phyloP scores from a whole-genome alignment of 1,140 invertebrate species.

The Drosophila azteca region DNA sequence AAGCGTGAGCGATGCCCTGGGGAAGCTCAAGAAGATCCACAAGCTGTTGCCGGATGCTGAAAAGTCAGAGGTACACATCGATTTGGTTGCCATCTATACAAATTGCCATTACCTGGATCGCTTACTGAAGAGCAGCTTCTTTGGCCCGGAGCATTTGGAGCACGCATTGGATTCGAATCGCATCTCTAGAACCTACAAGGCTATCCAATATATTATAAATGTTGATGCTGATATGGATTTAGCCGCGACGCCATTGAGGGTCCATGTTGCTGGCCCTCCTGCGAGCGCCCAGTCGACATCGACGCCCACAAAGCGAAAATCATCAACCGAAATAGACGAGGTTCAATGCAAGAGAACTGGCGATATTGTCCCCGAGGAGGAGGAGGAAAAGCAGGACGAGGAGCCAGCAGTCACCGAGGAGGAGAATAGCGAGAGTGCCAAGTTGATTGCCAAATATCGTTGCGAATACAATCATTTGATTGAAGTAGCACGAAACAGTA shows the following conservation, averaged over 20 bases:
- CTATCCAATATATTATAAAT: too few species aligned
- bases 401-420: constrained; percentile 20
- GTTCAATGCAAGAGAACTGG: constrained; percentile 64
- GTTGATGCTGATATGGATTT: too few species aligned
- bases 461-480: constrained; percentile 40
- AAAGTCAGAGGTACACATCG: constrained; percentile 84
- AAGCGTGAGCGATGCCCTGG: constrained; percentile 89
- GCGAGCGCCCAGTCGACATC: constrained; percentile 22
- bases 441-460: constrained; percentile 48
- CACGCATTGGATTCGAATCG: constrained; percentile 3
- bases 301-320: constrained; percentile 67
- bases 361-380: constrained; percentile 30
- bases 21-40: constrained; percentile 90
- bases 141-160: constrained; percentile 87
- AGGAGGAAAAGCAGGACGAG: too few species aligned
- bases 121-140: constrained; percentile 93
- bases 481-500: constrained; percentile 28
- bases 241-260: too few species aligned
- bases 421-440: not conserved
- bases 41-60: constrained; percentile 87
- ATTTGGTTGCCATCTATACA: constrained; percentile 91
- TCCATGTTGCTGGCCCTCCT: too few species aligned
- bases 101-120: constrained; percentile 93
- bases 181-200: not conserved
- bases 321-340: constrained; percentile 57